These are phyloP conservation scores for Pithys albifrons DNA, from an alignment of 2,113 vertebrate species.

Conservation along the genomic window DNA sequence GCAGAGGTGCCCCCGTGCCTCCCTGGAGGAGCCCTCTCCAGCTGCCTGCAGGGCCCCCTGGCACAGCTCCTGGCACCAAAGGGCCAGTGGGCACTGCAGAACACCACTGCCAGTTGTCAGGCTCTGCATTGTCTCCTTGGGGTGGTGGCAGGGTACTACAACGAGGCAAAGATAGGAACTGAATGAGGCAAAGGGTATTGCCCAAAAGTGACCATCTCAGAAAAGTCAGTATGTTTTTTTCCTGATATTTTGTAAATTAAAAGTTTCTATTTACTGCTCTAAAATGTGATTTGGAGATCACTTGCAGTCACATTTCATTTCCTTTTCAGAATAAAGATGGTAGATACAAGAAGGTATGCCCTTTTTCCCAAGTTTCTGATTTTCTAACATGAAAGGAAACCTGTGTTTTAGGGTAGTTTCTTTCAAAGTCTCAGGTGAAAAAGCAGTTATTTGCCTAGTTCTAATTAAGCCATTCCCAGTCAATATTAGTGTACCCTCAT, in stretches of 20 bases:
- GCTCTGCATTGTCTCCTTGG: background rate
- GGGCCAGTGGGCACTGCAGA: fast-evolving
- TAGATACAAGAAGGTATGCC: background rate
- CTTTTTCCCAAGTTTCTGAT: background rate
- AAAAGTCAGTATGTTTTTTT: background rate
- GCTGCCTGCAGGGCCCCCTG: background rate
- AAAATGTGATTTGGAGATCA: background rate
- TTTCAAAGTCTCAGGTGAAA: background rate
- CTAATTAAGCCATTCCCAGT: background rate
- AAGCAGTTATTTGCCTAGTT: background rate
- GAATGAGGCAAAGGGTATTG: background rate
- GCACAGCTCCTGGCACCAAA: background rate
- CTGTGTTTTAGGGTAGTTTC: background rate
- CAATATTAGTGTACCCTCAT: background rate
- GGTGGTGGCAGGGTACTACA: background rate
- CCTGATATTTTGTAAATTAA: background rate
- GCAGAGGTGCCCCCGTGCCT: background rate
- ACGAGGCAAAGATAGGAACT: background rate
- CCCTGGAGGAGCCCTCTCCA: background rate
- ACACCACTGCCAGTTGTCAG: background rate
- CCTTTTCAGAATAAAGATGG: background rate
- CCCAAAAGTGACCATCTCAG: background rate
- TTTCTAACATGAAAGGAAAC: background rate
- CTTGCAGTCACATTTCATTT: background rate
- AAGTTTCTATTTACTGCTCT: background rate